A percentile compares a stretch with the other conserved stretches of the same genome.
phyloP scores from a whole-genome alignment of 92 coral and sea anemone species.

The Epizoanthus illoricatus region DNA sequence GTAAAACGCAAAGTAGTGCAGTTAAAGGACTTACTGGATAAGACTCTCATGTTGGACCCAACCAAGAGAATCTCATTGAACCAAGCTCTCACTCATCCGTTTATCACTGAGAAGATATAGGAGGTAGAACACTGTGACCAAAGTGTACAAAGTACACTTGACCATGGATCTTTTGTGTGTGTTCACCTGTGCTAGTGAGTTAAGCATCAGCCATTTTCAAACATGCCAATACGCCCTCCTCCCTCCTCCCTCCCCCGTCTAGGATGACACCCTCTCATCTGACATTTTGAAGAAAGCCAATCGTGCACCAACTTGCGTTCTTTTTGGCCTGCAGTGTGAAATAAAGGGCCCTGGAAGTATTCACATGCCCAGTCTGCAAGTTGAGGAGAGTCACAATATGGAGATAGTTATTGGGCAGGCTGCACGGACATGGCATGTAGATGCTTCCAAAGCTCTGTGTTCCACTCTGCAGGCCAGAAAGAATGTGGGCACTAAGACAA shows the following conservation, averaged over 20 bases:
- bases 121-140: constrained; percentile 42
- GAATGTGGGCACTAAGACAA: too few species aligned
- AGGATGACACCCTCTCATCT: not conserved
- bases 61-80: constrained; percentile 88
- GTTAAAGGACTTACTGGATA: constrained; percentile 90
- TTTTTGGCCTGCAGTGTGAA: too few species aligned
- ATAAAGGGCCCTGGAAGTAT: too few species aligned
- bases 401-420: too few species aligned
- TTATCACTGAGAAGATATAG: constrained; percentile 98
- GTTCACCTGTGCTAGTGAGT: constrained; percentile 6
- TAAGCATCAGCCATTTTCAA: constrained; percentile 1
- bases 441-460: too few species aligned
- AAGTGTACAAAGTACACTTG: constrained; percentile 6
- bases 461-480: too few species aligned
- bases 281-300: too few species aligned
- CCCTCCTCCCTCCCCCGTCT: not conserved
- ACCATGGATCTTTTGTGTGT: constrained; percentile 21
- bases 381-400: too few species aligned
- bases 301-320: too few species aligned
- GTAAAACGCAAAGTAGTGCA: constrained; percentile 89
- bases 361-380: too few species aligned
- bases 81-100: constrained; percentile 97
- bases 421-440: too few species aligned
- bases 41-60: constrained; percentile 93
- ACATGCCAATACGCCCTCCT: not conserved